Conservation (phyloP, 2,888 invertebrate species). For the Junonia oenone region DNA sequence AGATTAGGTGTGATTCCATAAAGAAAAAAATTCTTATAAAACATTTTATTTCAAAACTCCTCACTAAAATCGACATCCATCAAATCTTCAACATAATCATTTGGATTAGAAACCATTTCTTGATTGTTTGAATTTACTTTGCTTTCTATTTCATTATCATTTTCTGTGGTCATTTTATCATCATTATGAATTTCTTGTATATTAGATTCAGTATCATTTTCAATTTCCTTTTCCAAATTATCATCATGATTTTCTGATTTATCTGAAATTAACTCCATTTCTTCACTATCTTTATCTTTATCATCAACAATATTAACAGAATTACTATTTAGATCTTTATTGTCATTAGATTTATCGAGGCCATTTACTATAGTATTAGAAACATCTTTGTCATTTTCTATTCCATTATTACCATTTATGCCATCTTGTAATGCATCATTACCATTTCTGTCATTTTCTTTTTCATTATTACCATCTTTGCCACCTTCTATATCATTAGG, state of each 20-base stretch:
- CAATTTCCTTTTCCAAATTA: neutral
- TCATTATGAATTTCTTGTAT: constrained; percentile 11
- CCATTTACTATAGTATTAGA: neutral
- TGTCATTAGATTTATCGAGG: constrained; percentile 2
- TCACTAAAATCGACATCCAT: constrained; percentile 68
- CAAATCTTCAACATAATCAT: constrained; percentile 35
- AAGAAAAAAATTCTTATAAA: neutral
- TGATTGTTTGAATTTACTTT: neutral
- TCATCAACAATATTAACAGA: neutral
- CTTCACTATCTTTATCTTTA: constrained; percentile 10
- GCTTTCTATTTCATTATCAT: constrained; percentile 5
- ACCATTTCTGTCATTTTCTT: constrained; percentile 6
- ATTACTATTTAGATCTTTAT: neutral
- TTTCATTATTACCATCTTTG: constrained; percentile 1
- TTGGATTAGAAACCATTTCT: neutral
- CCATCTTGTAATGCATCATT: constrained; percentile 3
- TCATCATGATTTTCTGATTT: neutral
- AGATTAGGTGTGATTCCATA: too few species aligned
- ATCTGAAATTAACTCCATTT: constrained; percentile 8
- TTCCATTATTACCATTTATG: neutral
- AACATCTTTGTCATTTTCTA: neutral
- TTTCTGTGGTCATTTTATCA: constrained; percentile 8
- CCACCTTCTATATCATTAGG: constrained; percentile 7
- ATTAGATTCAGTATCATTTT: neutral
- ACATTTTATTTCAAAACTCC: constrained; percentile 43